Evolutionary conservation across 2,113 vertebrate genomes (phyloP).

Genomic region (Abramis brama): DNA sequence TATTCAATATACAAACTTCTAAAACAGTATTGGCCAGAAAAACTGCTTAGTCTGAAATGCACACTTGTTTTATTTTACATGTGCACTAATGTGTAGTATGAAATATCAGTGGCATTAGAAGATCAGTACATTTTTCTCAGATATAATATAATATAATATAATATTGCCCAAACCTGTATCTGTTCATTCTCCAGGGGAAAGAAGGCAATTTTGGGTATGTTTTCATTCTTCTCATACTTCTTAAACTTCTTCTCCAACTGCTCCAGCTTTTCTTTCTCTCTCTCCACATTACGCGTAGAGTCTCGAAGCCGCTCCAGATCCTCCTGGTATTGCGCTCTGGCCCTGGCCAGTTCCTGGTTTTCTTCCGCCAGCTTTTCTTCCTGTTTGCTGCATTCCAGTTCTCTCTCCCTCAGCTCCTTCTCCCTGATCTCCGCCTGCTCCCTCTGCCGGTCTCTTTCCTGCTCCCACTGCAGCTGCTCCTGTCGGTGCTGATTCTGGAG

Average conservation of each 20-base stretch:
- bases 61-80: too few relatives aligned
- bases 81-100: too few relatives aligned
- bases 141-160: too few relatives aligned
- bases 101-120: too few relatives aligned
- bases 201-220: not conserved
- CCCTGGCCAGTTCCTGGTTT: conserved; percentile 70
- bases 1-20: too few relatives aligned
- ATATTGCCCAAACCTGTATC: not conserved
- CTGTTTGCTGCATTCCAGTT: conserved; percentile 69
- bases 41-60: too few relatives aligned
- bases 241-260: conserved; percentile 64
- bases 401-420: conserved; percentile 70
- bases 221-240: conserved; percentile 64
- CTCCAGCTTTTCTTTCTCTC: conserved; percentile 81
- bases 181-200: not conserved
- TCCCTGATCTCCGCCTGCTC: conserved; percentile 70
- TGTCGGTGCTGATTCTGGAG: conserved; percentile 82
- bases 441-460: conserved; percentile 75
- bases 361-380: conserved; percentile 74
- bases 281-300: conserved; percentile 77
- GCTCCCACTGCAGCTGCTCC: conserved; percentile 88
- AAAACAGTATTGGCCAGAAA: too few relatives aligned
- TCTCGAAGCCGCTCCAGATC: conserved; percentile 88
- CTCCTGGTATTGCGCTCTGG: conserved; percentile 82
- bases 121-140: too few relatives aligned